A percentile compares a stretch with the other conserved stretches of the same genome.
Evolutionary conservation across 2,113 vertebrate genomes (phyloP).

Genomic region (Phaethon lepturus): DNA sequence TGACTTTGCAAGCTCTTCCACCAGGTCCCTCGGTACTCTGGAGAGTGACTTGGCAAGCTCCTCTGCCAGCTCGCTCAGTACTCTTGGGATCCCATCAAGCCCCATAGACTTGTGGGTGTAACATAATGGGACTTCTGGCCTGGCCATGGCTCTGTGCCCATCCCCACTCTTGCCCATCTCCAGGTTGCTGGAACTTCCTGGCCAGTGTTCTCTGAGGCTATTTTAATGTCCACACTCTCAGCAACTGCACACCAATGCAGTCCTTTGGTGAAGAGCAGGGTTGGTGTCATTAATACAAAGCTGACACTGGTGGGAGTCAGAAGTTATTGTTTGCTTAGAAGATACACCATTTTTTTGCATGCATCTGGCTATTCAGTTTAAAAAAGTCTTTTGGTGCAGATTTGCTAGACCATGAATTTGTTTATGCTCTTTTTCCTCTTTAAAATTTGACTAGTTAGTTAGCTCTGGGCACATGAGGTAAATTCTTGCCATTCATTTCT

Average conservation of each 20-base stretch:
- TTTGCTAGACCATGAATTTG: neutral
- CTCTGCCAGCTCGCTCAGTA: no score
- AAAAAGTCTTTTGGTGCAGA: neutral
- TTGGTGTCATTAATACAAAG: neutral
- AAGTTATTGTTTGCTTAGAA: neutral
- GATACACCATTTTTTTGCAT: neutral
- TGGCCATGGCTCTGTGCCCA: neutral
- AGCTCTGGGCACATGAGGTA: neutral
- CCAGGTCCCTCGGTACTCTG: no score
- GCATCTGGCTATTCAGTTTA: neutral
- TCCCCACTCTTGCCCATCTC: neutral
- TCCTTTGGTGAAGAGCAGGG: neutral
- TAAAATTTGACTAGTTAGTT: neutral
- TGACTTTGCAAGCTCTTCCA: no score
- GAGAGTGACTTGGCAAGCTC: no score
- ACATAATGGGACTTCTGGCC: neutral
- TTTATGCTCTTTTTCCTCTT: neutral
- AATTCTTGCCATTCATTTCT: neutral
- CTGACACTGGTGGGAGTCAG: neutral
- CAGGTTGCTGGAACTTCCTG: neutral
- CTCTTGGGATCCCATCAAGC: no score
- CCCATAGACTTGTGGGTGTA: no score
- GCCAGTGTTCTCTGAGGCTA: rapidly evolving
- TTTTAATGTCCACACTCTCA: neutral
- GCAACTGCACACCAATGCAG: neutral